Percentiles rank a stretch among this genome's conserved stretches.
These are phyloP conservation scores for Catocala fraxini DNA, from an alignment of 2,888 invertebrate genomes.

Conservation along the genomic window DNA sequence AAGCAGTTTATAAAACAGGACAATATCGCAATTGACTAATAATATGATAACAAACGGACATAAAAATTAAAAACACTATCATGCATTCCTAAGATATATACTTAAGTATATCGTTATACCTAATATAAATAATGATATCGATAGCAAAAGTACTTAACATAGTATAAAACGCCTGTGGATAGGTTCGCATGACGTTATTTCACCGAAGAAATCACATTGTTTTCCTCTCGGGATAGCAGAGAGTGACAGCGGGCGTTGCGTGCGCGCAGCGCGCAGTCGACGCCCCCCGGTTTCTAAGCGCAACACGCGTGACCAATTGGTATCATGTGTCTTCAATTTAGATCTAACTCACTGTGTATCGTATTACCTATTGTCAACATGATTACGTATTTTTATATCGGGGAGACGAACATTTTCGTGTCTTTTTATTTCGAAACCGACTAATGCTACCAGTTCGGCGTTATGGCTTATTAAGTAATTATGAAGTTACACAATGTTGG, in stretches of 20 bases:
- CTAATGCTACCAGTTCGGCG: too few species aligned
- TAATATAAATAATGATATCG: constrained; percentile 15
- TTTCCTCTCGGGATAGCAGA: constrained; percentile 74
- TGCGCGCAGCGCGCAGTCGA: constrained; percentile 66
- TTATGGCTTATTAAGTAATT: too few species aligned
- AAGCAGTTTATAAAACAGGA: not conserved
- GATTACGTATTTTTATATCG: constrained; percentile 38
- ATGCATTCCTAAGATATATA: constrained; percentile 9
- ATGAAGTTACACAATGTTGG: too few species aligned
- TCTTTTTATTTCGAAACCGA: not conserved
- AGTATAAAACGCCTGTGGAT: constrained; percentile 30
- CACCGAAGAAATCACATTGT: constrained; percentile 76
- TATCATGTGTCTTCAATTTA: constrained; percentile 70
- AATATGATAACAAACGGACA: constrained; percentile 20
- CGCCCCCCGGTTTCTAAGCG: constrained; percentile 76
- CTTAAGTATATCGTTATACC: too few species aligned
- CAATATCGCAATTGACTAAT: constrained; percentile 5
- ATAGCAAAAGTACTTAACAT: constrained; percentile 44
- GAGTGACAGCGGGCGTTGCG: constrained; percentile 74
- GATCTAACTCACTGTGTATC: constrained; percentile 54
- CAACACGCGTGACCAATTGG: constrained; percentile 78
- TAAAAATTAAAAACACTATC: constrained; percentile 3
- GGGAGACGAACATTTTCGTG: constrained; percentile 17
- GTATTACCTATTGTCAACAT: constrained; percentile 52
- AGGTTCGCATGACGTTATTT: constrained; percentile 60